A percentile compares a stretch with the other conserved stretches of the same genome.
Evolutionary conservation across 2,888 invertebrate species (phyloP).

Genomic region (Drosophila percnosoma): DNA sequence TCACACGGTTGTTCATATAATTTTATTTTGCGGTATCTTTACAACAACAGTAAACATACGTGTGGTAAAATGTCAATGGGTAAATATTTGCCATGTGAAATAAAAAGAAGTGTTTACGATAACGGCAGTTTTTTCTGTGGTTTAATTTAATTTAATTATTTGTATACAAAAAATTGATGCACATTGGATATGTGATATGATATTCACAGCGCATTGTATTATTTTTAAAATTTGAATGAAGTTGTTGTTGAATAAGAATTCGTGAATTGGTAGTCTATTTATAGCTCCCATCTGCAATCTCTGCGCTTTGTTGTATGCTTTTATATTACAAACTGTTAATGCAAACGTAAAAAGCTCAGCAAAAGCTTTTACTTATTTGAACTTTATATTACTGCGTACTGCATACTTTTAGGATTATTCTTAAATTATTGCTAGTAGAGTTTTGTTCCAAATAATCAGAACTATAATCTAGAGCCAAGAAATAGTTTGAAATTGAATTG

Average conservation of each 20-base stretch:
- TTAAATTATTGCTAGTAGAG: not conserved
- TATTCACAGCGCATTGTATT: not conserved
- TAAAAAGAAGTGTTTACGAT: not conserved
- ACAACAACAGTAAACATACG: not conserved
- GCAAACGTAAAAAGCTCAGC: not conserved
- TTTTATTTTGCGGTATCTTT: not conserved
- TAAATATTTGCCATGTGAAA: not conserved
- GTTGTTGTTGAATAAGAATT: not conserved
- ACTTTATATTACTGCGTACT: fast-evolving
- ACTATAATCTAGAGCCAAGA: not conserved
- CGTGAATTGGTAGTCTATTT: not conserved
- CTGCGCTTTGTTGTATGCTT: not conserved
- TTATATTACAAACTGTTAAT: not conserved
- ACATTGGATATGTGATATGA: not conserved
- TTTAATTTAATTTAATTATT: not conserved
- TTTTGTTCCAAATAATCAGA: not conserved
- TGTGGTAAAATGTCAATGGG: not conserved
- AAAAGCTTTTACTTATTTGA: not conserved
- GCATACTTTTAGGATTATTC: constrained; percentile 40
- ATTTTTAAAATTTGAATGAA: not conserved
- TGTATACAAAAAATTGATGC: not conserved
- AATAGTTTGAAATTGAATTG: constrained; percentile 15
- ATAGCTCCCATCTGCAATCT: not conserved
- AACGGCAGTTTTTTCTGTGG: not conserved
- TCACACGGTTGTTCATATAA: not conserved